Conservation (phyloP, 2,113 vertebrate species). For the Parus major region DNA sequence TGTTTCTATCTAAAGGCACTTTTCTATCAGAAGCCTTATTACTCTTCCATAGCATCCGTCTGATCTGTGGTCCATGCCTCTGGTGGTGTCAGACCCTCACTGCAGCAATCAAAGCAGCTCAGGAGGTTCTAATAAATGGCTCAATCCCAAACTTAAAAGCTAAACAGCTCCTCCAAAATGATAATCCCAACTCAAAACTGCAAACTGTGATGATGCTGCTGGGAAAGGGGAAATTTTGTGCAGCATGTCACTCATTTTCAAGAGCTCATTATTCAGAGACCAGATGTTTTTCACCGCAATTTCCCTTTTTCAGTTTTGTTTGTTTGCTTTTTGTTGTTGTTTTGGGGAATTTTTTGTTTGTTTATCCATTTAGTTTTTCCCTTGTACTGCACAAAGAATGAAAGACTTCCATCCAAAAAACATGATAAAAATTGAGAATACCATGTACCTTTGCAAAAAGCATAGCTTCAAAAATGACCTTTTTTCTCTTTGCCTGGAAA, state of each 20-base stretch:
- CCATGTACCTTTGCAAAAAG: neutral
- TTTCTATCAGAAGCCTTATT: neutral
- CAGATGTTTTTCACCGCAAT: neutral
- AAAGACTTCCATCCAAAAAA: neutral
- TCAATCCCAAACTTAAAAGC: neutral
- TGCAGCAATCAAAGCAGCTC: neutral
- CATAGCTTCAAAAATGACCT: neutral
- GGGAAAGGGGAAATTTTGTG: neutral
- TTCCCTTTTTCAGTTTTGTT: neutral
- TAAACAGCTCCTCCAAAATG: neutral
- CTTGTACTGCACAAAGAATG: neutral
- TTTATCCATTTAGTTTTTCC: neutral
- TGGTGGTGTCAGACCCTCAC: neutral
- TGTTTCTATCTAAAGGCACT: neutral
- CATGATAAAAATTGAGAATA: neutral
- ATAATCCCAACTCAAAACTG: neutral
- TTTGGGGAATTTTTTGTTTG: neutral
- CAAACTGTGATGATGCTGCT: neutral
- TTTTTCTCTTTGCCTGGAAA: neutral
- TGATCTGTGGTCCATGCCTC: rapidly evolving
- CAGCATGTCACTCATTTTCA: neutral
- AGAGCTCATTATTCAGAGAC: neutral
- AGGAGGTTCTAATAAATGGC: neutral
- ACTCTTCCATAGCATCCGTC: rapidly evolving
- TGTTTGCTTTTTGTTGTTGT: neutral